Evolutionary conservation across 2,113 vertebrate genomes (phyloP).

Genomic region (cat (Felis catus)): DNA sequence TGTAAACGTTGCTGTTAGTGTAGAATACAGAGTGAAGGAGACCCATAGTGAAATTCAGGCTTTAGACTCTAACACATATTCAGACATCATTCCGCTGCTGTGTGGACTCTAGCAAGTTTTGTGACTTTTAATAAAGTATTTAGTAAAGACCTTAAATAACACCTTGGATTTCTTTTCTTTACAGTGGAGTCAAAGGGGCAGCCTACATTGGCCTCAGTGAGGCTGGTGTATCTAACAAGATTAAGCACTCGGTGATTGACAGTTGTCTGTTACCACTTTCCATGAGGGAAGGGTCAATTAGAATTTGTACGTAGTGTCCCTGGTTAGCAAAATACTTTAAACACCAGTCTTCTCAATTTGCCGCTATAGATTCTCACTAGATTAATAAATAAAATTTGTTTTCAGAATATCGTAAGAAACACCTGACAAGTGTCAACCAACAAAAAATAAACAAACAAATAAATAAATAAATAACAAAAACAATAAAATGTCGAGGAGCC

Average conservation of each 20-base stretch:
- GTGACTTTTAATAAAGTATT: background rate
- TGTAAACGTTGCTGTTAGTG: background rate
- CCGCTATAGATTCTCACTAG: background rate
- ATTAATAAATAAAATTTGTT: background rate
- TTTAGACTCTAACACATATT: background rate
- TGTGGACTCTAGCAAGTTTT: background rate
- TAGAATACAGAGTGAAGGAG: background rate
- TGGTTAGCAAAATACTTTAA: background rate
- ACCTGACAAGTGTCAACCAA: background rate
- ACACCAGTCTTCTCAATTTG: background rate
- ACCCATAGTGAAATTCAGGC: background rate
- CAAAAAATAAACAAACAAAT: background rate
- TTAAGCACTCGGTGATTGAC: background rate
- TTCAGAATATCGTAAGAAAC: background rate
- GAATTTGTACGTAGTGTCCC: background rate
- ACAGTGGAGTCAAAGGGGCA: background rate
- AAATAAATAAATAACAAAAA: background rate
- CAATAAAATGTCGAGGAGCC: background rate
- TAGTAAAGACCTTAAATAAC: background rate
- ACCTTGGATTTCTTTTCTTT: background rate
- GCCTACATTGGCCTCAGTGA: fast-evolving
- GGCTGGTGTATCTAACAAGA: background rate
- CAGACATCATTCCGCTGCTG: too few relatives aligned
- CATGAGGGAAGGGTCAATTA: background rate
- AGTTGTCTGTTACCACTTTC: background rate